Evolutionary conservation across 2,113 vertebrate species (phyloP).

Genomic region (Lepus timidus): DNA sequence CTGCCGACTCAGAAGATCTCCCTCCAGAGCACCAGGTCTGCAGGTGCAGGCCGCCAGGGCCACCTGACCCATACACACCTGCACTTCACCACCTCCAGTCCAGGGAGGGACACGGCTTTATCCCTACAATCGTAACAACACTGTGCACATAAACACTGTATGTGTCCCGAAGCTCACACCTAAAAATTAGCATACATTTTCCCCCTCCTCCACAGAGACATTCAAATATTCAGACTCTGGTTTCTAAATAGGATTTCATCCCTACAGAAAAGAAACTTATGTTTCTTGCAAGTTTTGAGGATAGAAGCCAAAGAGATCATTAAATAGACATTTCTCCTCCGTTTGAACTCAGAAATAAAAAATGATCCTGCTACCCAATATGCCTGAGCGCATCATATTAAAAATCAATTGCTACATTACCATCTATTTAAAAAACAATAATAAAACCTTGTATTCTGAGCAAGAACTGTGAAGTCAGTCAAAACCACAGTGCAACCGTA

Average conservation of each 20-base stretch:
- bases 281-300: neutral
- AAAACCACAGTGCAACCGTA: slow-evolving; percentile 46
- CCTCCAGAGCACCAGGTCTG: neutral
- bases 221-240: slow-evolving; percentile 42
- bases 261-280: neutral
- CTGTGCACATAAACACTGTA: neutral
- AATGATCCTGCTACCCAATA: slow-evolving; percentile 31
- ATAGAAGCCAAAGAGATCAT: slow-evolving; percentile 12
- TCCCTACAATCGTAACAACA: neutral
- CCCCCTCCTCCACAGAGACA: neutral
- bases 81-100: neutral
- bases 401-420: slow-evolving; percentile 51
- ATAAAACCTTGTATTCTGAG: slow-evolving; percentile 54
- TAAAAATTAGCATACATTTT: neutral
- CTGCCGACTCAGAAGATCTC: neutral
- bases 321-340: slow-evolving; percentile 53
- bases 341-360: slow-evolving; percentile 53
- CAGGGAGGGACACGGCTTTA: neutral
- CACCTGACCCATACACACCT: neutral
- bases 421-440: slow-evolving; percentile 58
- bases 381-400: slow-evolving; percentile 12
- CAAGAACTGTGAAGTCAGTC: slow-evolving; percentile 49
- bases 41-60: neutral
- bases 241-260: slow-evolving; percentile 48
- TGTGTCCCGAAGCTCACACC: neutral